Evolutionary conservation across 2,888 invertebrate genomes (phyloP), one percentile per base, ranked within the genome.

Genomic region (Drosophila falleni): DNA sequence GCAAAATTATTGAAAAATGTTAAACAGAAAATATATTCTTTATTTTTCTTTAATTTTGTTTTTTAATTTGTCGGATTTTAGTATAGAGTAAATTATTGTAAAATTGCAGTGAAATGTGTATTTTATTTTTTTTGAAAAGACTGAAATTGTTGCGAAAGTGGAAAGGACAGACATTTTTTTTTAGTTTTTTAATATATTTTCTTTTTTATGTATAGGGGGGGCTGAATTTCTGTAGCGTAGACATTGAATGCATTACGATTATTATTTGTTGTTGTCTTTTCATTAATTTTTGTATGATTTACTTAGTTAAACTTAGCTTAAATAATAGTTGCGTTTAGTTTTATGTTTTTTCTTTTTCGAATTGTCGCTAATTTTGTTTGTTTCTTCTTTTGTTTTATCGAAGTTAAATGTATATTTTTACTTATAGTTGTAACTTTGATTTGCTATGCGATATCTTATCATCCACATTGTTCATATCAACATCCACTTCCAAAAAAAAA

Each of bases 191-290:
- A 41, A 31, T 56, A 49, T 46, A 37, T 16, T 51, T 47, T 53
- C 33, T 15, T 66, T 54, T 51, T n/a, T 50, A n/a, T 33, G 39
- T 16, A 13, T 6, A 26, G n/a, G 62, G 23, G 29, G 62, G 23
- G 19, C 9, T 59, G 35, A 56, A 74, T 67, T 80, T 55, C 47
- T 73, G 72, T 83, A 86, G 84, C 84, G 73, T 87, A 87, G 87
- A 87, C 87, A 87, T 84, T 87, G 69, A 87, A 87, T 86, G 84
- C 75, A 59, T 80, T 77, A 73, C 64, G 65, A 68, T 58, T 72
- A 41, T 62, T 54, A 26, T 55, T 44, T 44, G 44, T 33, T 62
- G 46, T 49, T 23, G 23, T 56, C 16, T 55, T 39, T 53, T 13
- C 8, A 42, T 46, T 31, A 53, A 46, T 56, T 6, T 49, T 53